A percentile compares a stretch with the other conserved stretches of the same genome.
Conservation (phyloP, 64 coral and sea anemone genomes). For the Pachyseris speciosa region DNA sequence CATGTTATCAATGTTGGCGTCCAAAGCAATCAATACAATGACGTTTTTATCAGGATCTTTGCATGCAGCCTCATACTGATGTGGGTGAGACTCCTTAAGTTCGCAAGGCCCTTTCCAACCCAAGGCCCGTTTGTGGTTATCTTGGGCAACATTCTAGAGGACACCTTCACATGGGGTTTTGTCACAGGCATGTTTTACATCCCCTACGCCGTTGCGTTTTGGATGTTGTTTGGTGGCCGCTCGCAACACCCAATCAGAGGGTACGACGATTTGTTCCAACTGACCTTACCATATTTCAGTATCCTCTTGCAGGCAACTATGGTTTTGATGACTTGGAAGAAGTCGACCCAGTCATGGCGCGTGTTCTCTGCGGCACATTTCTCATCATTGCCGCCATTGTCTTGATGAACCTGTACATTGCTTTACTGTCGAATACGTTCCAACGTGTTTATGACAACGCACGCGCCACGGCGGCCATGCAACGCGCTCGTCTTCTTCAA, state of each 20-base stretch:
- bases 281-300: conserved; percentile 44
- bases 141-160: conserved; percentile 64
- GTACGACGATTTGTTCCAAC: conserved; percentile 44
- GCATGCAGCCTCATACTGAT: conserved; percentile 72
- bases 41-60: conserved; percentile 49
- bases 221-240: conserved; percentile 75
- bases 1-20: conserved; percentile 50
- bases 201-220: conserved; percentile 82
- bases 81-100: conserved; percentile 79
- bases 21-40: conserved; percentile 49
- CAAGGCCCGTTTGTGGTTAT: conserved; percentile 84
- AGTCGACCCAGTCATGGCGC: conserved; percentile 49
- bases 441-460: too few relatives aligned
- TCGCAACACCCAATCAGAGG: conserved; percentile 46
- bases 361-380: conserved; percentile 63
- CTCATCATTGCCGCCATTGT: conserved; percentile 64
- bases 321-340: conserved; percentile 26
- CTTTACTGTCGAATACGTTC: too few relatives aligned
- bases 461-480: too few relatives aligned
- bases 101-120: conserved; percentile 73
- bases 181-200: conserved; percentile 77
- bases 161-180: conserved; percentile 73
- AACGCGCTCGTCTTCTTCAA: conserved; percentile 76
- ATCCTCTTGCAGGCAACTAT: conserved; percentile 57
- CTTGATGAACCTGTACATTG: too few relatives aligned